Evolutionary conservation across 1,140 invertebrate species (phyloP).

Genomic region (Drosophila murphyi): DNA sequence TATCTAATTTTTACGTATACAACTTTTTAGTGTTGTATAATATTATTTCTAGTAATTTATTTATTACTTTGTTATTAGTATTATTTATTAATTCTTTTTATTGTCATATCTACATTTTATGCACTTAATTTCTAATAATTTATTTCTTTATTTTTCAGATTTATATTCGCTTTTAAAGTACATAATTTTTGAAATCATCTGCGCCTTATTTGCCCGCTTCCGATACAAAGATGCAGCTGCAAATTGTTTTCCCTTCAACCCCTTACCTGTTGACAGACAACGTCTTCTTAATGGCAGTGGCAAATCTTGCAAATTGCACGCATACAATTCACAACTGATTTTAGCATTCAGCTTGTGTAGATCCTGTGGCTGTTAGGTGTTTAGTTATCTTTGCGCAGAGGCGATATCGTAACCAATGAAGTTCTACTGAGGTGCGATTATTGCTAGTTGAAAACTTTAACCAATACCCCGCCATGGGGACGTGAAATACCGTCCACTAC

Average conservation of each 20-base stretch:
- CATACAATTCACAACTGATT: conserved; percentile 63
- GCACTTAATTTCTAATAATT: too few relatives aligned
- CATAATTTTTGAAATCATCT: too few relatives aligned
- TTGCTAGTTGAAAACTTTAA: conserved; percentile 86
- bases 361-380: background rate
- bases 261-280: conserved; percentile 15
- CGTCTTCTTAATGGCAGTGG: background rate
- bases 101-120: too few relatives aligned
- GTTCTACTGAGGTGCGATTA: conserved; percentile 84
- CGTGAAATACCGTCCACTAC: conserved; percentile 95
- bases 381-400: conserved; percentile 84
- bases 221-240: too few relatives aligned
- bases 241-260: background rate
- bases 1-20: too few relatives aligned
- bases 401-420: conserved; percentile 95
- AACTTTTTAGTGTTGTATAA: too few relatives aligned
- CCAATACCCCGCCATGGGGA: conserved; percentile 97
- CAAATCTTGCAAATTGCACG: background rate
- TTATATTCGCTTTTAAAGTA: too few relatives aligned
- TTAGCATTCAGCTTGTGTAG: background rate
- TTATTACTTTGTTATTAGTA: too few relatives aligned
- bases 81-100: too few relatives aligned
- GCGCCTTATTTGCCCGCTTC: too few relatives aligned
- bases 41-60: too few relatives aligned
- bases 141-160: too few relatives aligned